Evolutionary conservation across 2,888 invertebrate species (phyloP), one percentile per base, ranked within the genome.

Genomic region (Megamerina dolium): DNA sequence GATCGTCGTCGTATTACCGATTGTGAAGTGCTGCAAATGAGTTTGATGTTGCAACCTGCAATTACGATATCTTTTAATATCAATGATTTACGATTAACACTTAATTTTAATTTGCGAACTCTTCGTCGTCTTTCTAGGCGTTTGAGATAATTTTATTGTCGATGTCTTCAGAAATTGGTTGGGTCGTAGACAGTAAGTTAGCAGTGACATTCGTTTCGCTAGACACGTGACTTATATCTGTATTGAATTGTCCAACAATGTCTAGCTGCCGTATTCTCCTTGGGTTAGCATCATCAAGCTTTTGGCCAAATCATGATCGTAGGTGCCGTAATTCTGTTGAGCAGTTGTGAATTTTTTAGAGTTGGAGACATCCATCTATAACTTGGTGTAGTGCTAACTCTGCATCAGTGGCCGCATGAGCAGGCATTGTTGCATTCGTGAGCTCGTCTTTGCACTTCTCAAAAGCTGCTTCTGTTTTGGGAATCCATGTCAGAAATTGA

Each of bases 201-300:
- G 37, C 37, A 3, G 37, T 37, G 23, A 37, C 27, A 17, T 21
- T 37, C 13, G 4, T 13, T 23, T 21, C 6, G 4, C 37, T 27
- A 9, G 13, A 14, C 4, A 37, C 26, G 27, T 37, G 26, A 3
- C 35, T 29, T 21, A 49, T 41, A 9, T 49, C 39, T 3, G 46
- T 46, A 17, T 36, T 34, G 26, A 43, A 42, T 30, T 50, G 45
- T 5, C 35, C 41, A 2, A 55, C 63, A 18, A 53, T 61, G 39
- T 64, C 60, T 1, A 72, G 49, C 4, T 70, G 58, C 0, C 66
- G 43, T 4, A 54, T 49, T 44, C 68, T 65, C 2, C 66, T 23
- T 9, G 9, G 3, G 3, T 19, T 20, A 19, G 18, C 35, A 12
- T 21, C 20, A 8, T 35, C 35, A 12, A 19, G n/a, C n/a, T n/a